Base-by-base conservation (phyloP, 2,113 vertebrate genomes). In the Forbesichthys agassizii region DNA sequence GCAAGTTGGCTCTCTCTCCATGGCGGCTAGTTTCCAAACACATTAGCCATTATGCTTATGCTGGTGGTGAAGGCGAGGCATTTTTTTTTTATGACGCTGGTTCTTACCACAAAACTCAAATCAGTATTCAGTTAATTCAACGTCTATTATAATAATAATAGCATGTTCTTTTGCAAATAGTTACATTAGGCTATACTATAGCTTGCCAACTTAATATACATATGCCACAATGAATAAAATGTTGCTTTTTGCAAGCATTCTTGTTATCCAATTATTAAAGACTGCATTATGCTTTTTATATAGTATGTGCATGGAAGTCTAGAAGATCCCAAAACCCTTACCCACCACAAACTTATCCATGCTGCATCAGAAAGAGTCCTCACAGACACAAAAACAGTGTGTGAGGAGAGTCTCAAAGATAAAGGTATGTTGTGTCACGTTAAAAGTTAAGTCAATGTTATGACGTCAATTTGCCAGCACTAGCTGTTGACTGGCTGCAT, bases 271-370 rank as follows among this genome's bases (percentile, higher is more conserved):
- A 14, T 64, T 10, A 33, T 66, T 5, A 49, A 48, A 27, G 3
- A 74, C 58, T 61, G 0, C 68, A 0, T 63, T 75, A 9, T 77
- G 9, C 54, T 12, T 68, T 12, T 55, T 69, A 82, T 74, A 16
- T 33, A 99, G 98, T 96, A 93, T 82, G 77, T 93, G 4, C 95
- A 95, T 9, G 97, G 95, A 84, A 95, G 91, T 85, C 74, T 97
- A 69, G 97, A 99, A 85, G 98, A 99, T 86, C 96, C 97, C 57
- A 99, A 99, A 90, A 95, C 90, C 0, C 87, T 98, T 42, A 94
- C 95, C 12, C 96, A 98, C 71, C 97, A 99, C 64, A 99, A 99
- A 83, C 80, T 99, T 66, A 94, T 99, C 65, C 95, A 99, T 0
- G 95, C 95, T 68, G 93, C 95, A 75, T 94, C 96, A 20, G 95